Evolutionary conservation across 1,140 invertebrate genomes (phyloP).

Genomic region (Glossosoma conforme): DNA sequence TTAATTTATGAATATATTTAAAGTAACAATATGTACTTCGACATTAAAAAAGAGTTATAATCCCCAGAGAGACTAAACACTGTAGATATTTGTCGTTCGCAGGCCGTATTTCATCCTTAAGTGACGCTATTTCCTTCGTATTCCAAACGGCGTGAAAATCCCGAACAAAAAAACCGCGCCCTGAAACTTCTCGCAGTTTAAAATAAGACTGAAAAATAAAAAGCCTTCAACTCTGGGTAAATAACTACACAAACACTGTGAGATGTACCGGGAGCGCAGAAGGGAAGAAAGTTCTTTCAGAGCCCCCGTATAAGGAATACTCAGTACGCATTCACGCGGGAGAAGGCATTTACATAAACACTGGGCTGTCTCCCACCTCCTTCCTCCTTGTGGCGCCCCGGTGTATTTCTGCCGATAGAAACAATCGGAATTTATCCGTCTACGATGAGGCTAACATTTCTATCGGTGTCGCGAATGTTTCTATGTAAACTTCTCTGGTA

Average conservation of each 20-base stretch:
- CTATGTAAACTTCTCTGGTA: too few relatives aligned
- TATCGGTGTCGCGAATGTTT: too few relatives aligned
- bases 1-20: too few relatives aligned
- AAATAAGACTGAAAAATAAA: constrained; percentile 16
- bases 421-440: constrained; percentile 4
- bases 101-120: too few relatives aligned
- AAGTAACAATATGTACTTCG: too few relatives aligned
- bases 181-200: constrained; percentile 16
- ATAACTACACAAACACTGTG: constrained; percentile 24
- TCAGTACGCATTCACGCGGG: constrained; percentile 19
- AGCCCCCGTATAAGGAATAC: constrained; percentile 14
- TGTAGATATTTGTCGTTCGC: too few relatives aligned
- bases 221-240: constrained; percentile 9
- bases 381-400: constrained; percentile 3
- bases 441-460: constrained; percentile 15
- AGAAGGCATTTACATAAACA: constrained; percentile 19
- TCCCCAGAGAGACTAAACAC: too few relatives aligned
- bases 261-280: constrained; percentile 2
- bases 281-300: constrained; percentile 10
- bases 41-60: too few relatives aligned
- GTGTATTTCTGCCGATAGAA: background rate
- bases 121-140: too few relatives aligned
- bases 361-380: background rate
- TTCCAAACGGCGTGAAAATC: constrained; percentile 1
- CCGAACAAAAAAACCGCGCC: constrained; percentile 5